Percentiles rank a stretch among this genome's conserved stretches.
Evolutionary conservation across 2,797 vertebrate species (phyloP).

Genomic region (Spinus olivaceus): DNA sequence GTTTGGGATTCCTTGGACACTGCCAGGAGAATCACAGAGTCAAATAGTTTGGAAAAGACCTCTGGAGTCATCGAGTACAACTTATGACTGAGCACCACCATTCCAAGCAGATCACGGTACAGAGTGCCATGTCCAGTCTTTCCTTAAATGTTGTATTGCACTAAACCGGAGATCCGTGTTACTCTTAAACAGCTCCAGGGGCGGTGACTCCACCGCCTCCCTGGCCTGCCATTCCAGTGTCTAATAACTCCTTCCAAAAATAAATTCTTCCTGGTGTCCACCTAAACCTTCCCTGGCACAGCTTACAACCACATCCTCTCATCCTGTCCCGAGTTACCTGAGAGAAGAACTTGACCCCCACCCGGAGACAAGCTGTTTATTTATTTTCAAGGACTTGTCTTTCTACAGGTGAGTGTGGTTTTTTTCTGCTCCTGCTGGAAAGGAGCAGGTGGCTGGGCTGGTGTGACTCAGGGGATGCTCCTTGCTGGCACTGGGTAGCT

Average conservation of each 20-base stretch:
- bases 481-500: fast-evolving
- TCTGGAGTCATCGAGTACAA: too few relatives aligned
- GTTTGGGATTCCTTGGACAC: fast-evolving
- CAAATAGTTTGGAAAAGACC: neutral
- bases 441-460: neutral
- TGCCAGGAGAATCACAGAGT: neutral
- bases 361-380: fast-evolving
- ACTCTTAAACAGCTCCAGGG: neutral
- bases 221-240: neutral
- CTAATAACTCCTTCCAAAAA: neutral
- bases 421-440: neutral
- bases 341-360: neutral
- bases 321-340: fast-evolving
- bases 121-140: neutral
- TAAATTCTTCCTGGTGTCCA: neutral
- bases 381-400: neutral
- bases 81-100: fast-evolving
- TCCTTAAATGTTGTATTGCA: neutral
- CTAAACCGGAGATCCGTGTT: neutral
- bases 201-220: fast-evolving
- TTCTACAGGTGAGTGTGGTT: neutral
- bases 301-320: neutral
- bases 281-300: neutral
- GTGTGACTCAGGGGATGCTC: neutral
- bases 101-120: neutral